phyloP scores from a whole-genome alignment of 2,113 vertebrate species.

The Heterochromis multidens region DNA sequence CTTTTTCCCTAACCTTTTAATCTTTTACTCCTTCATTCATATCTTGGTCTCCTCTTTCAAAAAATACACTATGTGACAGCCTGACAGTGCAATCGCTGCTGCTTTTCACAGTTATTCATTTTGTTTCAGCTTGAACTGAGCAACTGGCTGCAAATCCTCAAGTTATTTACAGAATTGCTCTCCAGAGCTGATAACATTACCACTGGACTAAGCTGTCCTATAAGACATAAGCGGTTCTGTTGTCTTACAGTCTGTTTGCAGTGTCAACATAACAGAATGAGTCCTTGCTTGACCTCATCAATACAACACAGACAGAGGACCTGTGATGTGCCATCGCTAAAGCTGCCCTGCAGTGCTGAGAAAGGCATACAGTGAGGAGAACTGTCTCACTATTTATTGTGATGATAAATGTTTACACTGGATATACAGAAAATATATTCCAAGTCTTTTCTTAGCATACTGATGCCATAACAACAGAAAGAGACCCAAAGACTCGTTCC shows the following conservation, averaged over 20 bases:
- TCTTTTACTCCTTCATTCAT: neutral
- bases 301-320: conserved; percentile 1
- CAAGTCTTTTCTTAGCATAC: neutral
- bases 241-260: conserved; percentile 39
- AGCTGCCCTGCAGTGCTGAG: neutral
- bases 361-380: neutral
- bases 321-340: neutral
- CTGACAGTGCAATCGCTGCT: neutral
- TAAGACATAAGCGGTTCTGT: conserved; percentile 18
- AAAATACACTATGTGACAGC: neutral
- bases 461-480: conserved; percentile 2
- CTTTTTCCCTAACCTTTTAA: neutral
- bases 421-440: neutral
- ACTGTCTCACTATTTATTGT: conserved; percentile 19
- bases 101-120: conserved; percentile 15
- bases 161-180: conserved; percentile 29
- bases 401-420: conserved; percentile 38
- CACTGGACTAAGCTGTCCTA: conserved; percentile 4
- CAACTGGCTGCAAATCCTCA: conserved; percentile 10
- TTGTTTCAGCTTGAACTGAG: neutral
- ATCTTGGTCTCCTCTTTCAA: neutral
- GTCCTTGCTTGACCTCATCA: conserved; percentile 57
- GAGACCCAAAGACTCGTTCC: neutral
- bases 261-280: conserved; percentile 44
- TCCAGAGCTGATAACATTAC: conserved; percentile 27